These are phyloP conservation scores for Actinostola sp. DNA, from an alignment of 92 coral and sea anemone genomes.

Conservation along the genomic window DNA sequence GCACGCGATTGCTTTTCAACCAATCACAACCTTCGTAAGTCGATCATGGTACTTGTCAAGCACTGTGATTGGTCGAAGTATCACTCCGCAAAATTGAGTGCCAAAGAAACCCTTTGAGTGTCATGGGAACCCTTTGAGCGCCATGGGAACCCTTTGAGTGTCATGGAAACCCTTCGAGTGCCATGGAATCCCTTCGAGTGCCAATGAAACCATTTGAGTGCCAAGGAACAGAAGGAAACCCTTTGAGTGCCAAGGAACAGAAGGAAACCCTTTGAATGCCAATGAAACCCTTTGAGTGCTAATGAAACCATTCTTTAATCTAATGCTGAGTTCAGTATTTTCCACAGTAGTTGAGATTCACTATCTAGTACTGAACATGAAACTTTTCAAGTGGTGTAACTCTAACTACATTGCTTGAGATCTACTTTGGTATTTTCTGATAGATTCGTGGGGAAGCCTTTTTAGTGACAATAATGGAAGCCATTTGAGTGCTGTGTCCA, in stretches of 20 bases:
- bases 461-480: background rate
- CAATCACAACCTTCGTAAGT: background rate
- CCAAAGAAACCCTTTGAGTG: slow-evolving; percentile 1
- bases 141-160: background rate
- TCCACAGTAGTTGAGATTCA: too few species aligned
- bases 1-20: background rate
- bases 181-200: background rate
- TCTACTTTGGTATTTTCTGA: too few species aligned
- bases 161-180: background rate
- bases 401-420: too few species aligned
- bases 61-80: background rate
- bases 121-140: background rate
- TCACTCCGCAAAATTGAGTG: background rate
- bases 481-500: background rate
- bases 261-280: background rate
- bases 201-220: background rate
- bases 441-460: too few species aligned
- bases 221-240: too few species aligned
- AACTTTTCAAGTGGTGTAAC: too few species aligned
- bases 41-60: background rate
- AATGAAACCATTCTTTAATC: too few species aligned
- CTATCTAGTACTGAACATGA: too few species aligned
- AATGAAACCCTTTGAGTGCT: background rate
- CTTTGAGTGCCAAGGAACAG: background rate
- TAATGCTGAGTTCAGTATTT: too few species aligned